These are phyloP conservation scores for Machaerirhynchus nigripectus DNA, from an alignment of 2,113 vertebrate genomes.

Conservation along the genomic window DNA sequence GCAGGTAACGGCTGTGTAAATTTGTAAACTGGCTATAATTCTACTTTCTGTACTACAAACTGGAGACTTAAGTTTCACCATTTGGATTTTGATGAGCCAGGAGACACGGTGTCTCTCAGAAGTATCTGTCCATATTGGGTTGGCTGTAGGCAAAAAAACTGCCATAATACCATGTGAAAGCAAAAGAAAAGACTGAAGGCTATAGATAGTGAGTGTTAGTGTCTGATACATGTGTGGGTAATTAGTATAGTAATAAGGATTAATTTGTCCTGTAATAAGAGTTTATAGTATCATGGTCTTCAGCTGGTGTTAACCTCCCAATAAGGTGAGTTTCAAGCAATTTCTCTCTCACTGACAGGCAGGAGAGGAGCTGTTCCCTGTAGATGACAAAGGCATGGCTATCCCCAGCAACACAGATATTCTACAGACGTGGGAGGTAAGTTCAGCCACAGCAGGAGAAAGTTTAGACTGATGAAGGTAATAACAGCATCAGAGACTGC, in stretches of 20 bases:
- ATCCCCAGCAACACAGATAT: constrained; percentile 74
- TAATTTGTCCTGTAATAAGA: not conserved
- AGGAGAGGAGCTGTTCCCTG: constrained; percentile 77
- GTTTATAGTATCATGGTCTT: not conserved
- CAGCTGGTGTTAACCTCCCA: not conserved
- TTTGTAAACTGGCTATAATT: not conserved
- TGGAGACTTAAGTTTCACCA: not conserved
- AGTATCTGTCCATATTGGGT: not conserved
- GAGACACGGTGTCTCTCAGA: not conserved
- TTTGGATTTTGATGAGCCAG: not conserved
- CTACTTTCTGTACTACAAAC: not conserved
- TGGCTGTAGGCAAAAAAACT: not conserved
- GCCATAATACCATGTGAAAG: not conserved
- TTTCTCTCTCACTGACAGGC: constrained; percentile 62
- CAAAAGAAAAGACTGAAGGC: not conserved
- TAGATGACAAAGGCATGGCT: constrained; percentile 74
- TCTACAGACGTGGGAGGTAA: constrained; percentile 87
- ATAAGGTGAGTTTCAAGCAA: not conserved
- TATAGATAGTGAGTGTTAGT: not conserved
- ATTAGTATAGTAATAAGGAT: not conserved
- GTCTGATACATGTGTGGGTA: not conserved
- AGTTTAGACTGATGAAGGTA: not conserved
- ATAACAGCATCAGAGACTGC: not conserved
- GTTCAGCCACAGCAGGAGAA: not conserved
- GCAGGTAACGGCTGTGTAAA: fast-evolving